Evolutionary conservation across 1,140 invertebrate genomes (phyloP).

Genomic region (Lordiphosa collinella): DNA sequence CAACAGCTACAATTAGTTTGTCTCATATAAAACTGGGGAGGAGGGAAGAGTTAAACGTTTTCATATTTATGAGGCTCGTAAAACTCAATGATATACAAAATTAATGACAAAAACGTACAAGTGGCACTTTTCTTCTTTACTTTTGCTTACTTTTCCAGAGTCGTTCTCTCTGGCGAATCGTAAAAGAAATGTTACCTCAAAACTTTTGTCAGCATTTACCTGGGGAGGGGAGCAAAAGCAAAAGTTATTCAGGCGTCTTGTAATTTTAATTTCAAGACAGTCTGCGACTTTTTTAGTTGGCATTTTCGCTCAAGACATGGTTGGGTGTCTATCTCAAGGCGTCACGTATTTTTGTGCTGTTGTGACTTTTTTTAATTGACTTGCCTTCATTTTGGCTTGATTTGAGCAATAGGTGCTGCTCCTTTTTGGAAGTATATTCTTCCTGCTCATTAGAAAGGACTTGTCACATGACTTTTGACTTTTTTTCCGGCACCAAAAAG

Average conservation of each 20-base stretch:
- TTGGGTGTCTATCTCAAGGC: constrained; percentile 28
- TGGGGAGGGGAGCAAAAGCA: not conserved
- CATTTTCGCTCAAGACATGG: not conserved
- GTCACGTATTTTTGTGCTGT: constrained; percentile 69
- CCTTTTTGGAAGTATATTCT: constrained; percentile 15
- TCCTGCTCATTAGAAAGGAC: constrained; percentile 66
- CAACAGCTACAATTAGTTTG: constrained; percentile 71
- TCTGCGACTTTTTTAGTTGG: constrained; percentile 46
- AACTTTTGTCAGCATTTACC: constrained; percentile 57
- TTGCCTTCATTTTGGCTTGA: constrained; percentile 46
- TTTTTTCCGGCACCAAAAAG: constrained; percentile 44
- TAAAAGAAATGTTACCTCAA: constrained; percentile 74
- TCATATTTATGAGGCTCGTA: constrained; percentile 78
- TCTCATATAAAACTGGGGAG: constrained; percentile 49
- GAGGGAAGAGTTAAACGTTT: constrained; percentile 73
- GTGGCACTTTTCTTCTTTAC: constrained; percentile 45
- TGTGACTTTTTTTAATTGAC: constrained; percentile 74
- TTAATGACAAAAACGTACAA: constrained; percentile 73
- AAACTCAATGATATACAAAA: constrained; percentile 79
- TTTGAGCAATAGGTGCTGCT: constrained; percentile 56
- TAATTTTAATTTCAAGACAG: constrained; percentile 74
- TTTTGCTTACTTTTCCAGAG: constrained; percentile 29
- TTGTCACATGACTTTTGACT: constrained; percentile 65
- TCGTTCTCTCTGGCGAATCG: constrained; percentile 60
- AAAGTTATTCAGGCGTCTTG: constrained; percentile 63